A percentile compares a stretch with the other conserved stretches of the same genome.
Conservation (phyloP, 2,888 invertebrate species). For the Sinotaia quadrata region DNA sequence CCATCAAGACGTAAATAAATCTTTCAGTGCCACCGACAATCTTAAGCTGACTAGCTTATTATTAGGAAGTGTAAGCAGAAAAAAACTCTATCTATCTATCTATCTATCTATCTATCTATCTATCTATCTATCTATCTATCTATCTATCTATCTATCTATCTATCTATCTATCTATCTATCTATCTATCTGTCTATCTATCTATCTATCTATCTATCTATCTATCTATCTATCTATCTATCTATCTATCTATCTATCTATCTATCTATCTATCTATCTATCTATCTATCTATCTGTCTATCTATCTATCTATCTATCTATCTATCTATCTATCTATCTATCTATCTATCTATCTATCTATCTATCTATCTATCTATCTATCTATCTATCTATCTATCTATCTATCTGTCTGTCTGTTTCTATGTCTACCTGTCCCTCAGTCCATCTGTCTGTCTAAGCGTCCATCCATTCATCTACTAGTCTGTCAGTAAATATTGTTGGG, state of each 20-base stretch:
- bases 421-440: no score
- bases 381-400: no score
- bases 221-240: neutral
- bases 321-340: neutral
- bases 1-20: no score
- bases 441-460: no score
- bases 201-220: neutral
- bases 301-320: slow-evolving; percentile 1
- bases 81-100: neutral
- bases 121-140: neutral
- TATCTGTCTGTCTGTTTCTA: no score
- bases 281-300: no score
- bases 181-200: no score
- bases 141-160: neutral
- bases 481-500: no score
- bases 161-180: neutral
- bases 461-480: no score
- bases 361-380: neutral
- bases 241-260: neutral
- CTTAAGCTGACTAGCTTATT: no score
- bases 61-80: neutral
- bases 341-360: neutral
- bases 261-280: slow-evolving; percentile 3
- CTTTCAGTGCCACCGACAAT: no score
- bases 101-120: neutral